These are phyloP conservation scores for Phytoseiulus persimilis DNA, from an alignment of 2,888 invertebrate genomes.

Conservation along the genomic window DNA sequence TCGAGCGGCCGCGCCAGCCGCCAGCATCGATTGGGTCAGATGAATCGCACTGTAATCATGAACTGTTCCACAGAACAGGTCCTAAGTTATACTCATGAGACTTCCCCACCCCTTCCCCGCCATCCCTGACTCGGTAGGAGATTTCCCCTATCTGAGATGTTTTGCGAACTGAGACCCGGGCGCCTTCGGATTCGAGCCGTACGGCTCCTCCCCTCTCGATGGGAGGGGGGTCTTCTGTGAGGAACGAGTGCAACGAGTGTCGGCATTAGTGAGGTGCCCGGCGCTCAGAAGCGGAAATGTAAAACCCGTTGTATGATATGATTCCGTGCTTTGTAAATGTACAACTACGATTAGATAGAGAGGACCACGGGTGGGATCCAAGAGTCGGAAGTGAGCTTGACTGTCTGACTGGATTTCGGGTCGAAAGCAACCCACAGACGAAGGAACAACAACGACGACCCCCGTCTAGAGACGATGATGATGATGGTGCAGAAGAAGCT, in stretches of 20 bases:
- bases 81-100: neutral
- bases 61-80: neutral
- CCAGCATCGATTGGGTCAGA: neutral
- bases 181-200: neutral
- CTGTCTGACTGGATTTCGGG: neutral
- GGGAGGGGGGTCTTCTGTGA: neutral
- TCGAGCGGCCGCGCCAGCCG: neutral
- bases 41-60: neutral
- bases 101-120: neutral
- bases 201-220: neutral
- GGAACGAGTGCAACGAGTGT: neutral
- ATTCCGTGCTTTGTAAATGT: slow-evolving; percentile 7
- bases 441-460: neutral
- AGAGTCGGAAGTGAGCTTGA: neutral
- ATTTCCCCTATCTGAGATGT: neutral
- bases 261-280: neutral
- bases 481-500: neutral
- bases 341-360: neutral
- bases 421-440: neutral
- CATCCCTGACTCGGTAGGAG: neutral
- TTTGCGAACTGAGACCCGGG: neutral
- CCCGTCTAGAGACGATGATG: neutral
- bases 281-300: slow-evolving; percentile 24
- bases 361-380: neutral
- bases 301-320: slow-evolving; percentile 32